phyloP scores from a whole-genome alignment of 2,888 invertebrate species.

The Atherix ibis region DNA sequence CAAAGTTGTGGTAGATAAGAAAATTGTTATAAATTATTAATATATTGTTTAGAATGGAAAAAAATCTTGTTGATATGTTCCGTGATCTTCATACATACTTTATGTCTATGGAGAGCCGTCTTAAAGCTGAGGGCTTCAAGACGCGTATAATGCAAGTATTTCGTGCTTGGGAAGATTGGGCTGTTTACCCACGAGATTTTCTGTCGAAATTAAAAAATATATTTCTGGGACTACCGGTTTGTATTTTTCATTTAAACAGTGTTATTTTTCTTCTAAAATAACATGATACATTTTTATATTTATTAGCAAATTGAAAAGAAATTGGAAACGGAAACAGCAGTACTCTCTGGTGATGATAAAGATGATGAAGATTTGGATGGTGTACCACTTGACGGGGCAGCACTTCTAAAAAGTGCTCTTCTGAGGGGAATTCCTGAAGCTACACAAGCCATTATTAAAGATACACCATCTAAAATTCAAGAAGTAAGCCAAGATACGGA shows the following conservation, averaged over 20 bases:
- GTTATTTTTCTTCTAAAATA: too few species aligned
- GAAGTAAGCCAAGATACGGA: slow-evolving; percentile 17
- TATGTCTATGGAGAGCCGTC: slow-evolving; percentile 58
- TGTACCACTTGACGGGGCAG: slow-evolving; percentile 66
- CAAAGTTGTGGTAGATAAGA: not conserved
- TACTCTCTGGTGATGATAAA: slow-evolving; percentile 35
- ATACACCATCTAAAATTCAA: slow-evolving; percentile 16
- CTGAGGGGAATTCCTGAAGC: slow-evolving; percentile 30
- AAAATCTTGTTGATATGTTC: slow-evolving; percentile 62
- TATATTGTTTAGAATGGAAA: slow-evolving; percentile 52
- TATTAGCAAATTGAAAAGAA: slow-evolving; percentile 18
- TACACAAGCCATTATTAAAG: slow-evolving; percentile 22
- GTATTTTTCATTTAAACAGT: too few species aligned
- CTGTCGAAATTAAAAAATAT: slow-evolving; percentile 74
- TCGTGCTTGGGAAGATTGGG: slow-evolving; percentile 96
- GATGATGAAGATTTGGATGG: slow-evolving; percentile 56
- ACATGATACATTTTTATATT: too few species aligned
- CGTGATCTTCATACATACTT: slow-evolving; percentile 55
- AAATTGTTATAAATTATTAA: not conserved
- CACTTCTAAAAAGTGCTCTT: slow-evolving; percentile 55
- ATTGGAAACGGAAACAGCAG: slow-evolving; percentile 35
- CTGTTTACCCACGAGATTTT: slow-evolving; percentile 87
- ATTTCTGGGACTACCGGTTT: slow-evolving; percentile 59
- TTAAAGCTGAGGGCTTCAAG: slow-evolving; percentile 95
- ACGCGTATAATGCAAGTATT: slow-evolving; percentile 76